Evolutionary conservation across 1,140 invertebrate genomes (phyloP), one percentile per base, ranked within the genome.

Genomic region (Lepidotrigona ventralis): DNA sequence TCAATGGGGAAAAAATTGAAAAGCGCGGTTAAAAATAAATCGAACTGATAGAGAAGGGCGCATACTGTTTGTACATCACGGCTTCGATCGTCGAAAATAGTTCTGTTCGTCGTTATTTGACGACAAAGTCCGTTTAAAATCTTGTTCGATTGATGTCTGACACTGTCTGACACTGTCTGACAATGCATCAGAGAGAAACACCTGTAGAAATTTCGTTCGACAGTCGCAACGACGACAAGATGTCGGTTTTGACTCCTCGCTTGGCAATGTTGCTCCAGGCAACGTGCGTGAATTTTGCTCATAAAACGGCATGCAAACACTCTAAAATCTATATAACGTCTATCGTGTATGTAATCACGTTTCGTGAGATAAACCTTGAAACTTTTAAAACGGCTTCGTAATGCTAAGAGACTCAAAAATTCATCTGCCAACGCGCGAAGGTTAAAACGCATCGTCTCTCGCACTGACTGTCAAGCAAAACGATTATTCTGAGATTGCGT

Each of bases 1-100:
- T 21, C 39, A 60, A 64, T 64, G 39, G 74, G 51, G 19, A 77
- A 77, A 15, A 6, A 19, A 64, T 76, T 6, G 60, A 33, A 23
- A 78, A 51, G 9, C 39, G 29, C 53, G 66, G 0, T 70, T 53
- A n/a, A 71, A 79, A 79, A 39, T 17, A 33, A 56, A 15, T 33
- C 51, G 51, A 79, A 70, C 64, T 23, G 26, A n/a, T 68, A 54
- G 76, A 78, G 63, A 78, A 54, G 14, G 68, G 76, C 75, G 64
- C 51, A 23, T 39, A 71, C n/a, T 26, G 53, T 53, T 71, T 71
- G 29, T 26, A 33, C 21, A 33, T 46, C 60, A 23, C 64, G 51
- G 21, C 26, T 51, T 68, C 39, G 21, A 66, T 54, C 39, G 46
- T 68, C n/a, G 14, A 58, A 60, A 63, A 76, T 63, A 46, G 17